Evolutionary conservation across 1,140 invertebrate genomes (phyloP), one percentile per base, ranked within the genome.

Genomic region (Camponotus floridanus): DNA sequence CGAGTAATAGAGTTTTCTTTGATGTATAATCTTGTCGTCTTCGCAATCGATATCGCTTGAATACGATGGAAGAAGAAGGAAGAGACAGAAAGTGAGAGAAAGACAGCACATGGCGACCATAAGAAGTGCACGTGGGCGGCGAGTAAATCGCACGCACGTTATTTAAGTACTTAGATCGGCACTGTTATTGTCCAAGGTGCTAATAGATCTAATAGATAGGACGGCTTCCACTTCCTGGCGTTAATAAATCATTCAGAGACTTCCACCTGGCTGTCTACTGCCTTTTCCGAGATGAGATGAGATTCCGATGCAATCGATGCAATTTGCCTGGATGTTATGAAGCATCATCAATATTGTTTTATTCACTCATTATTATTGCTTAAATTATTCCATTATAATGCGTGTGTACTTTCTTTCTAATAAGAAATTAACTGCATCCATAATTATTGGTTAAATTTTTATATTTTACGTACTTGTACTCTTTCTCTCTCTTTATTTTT

Each of bases 121-220:
- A 84, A 86, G 91, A 92, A 92, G 88, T 76, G 83, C 18, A 90
- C 91, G 92, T 92, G 89, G 92, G 92, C 87, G 91, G 87, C 73
- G 70, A 87, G 88, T 87, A 78, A 92, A 89, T 86, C 86, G 87
- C 88, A 81, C 57, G 67, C 76, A 87, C 86, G 91, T 93, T 93
- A 91, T 90, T 88, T 91, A 93, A 93, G 88, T 88, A 91, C 92
- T 92, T 92, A 91, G 83, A 86, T 91, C 87, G 79, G 61, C 67
- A 84, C 85, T 90, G 88, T 93, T 93, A 93, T 93, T 92, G 91
- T 92, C 92, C 91, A 85, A 92, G 87, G 92, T 91, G 90, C 91
- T 93, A 93, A 92, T 93, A 91, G 92, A 91, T 92, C 87, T 83
- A 83, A 73, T 73, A 83, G 79, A 83, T 83, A 83, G 79, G 91